phyloP scores from a whole-genome alignment of 2,888 invertebrate species.

The Athalia circularis region DNA sequence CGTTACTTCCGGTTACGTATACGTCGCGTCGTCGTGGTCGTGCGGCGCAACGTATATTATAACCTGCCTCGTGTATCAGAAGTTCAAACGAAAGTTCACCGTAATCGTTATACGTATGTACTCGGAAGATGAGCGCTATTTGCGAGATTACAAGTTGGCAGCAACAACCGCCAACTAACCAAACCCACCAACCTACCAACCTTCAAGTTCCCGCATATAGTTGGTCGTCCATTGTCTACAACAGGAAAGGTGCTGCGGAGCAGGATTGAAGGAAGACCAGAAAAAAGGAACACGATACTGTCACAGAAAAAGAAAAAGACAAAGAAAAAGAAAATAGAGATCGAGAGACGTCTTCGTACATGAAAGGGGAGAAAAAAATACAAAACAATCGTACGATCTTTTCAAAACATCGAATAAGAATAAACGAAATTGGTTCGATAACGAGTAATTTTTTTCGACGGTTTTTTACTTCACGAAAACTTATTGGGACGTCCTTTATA shows the following conservation, averaged over 20 bases:
- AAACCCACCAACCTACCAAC: neutral
- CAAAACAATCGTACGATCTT: too few relatives aligned
- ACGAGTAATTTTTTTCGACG: too few relatives aligned
- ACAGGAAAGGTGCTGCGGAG: too few relatives aligned
- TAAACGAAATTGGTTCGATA: too few relatives aligned
- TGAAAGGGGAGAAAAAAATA: too few relatives aligned
- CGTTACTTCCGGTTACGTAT: constrained; percentile 26
- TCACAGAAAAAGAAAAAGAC: neutral
- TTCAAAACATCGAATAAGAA: too few relatives aligned
- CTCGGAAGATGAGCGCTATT: constrained; percentile 8
- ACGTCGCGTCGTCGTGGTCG: neutral
- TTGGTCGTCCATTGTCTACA: neutral
- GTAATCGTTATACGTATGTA: neutral
- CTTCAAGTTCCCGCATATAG: neutral
- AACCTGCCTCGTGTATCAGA: neutral
- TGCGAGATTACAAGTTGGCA: constrained; percentile 35
- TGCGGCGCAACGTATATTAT: neutral
- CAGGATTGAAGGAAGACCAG: neutral
- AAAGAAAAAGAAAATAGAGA: neutral
- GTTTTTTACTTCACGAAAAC: too few relatives aligned
- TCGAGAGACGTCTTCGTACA: neutral
- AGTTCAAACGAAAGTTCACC: constrained; percentile 40
- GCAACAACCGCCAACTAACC: neutral
- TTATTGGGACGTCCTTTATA: too few relatives aligned
- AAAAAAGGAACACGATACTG: neutral